Base-by-base conservation (phyloP, 2,888 invertebrate genomes). In the Aphelenchoides bicaudatus region DNA sequence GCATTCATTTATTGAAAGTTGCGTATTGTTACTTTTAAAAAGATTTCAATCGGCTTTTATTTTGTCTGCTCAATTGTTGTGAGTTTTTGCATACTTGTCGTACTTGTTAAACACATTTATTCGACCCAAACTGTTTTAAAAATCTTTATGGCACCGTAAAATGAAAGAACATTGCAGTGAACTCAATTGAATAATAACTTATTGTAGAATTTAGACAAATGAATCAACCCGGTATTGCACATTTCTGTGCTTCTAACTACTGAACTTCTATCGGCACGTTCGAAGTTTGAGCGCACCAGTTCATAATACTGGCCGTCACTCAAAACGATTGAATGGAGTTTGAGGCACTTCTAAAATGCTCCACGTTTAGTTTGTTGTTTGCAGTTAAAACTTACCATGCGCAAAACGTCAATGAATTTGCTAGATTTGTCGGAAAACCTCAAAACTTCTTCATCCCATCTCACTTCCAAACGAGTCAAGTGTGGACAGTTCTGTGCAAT, bases 291-390 rank as follows among this genome's bases (percentile, higher is more conserved):
- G 81, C 96, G 93, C 31, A 94, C 94, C 70, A 96, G 88, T 82
- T 98, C 98, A 80, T 94, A 99, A 82, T 99, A 99, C 60, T 96
- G 88, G 0, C 98, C 98, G 80, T 99, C 98, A 79, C 93, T 92
- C 39, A 99, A 84, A 16, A 91, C 91, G 65, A 98, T 86, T 74
- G 93, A 92, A 70, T 88, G 87, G 50, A 99, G 83, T 79, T 91
- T 89, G 1, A 92, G 84, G 76, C 96, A 96, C 30, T 58, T 51
- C n/a, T n/a, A n/a, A n/a, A n/a, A n/a, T n/a, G n/a, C n/a, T n/a
- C n/a, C n/a, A n/a, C n/a, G n/a, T n/a, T n/a, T n/a, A n/a, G n/a
- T n/a, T n/a, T n/a, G n/a, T n/a, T n/a, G n/a, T n/a, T n/a, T 78
- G 91, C 91, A n/a, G n/a, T n/a, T n/a, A n/a, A n/a, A n/a, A n/a